Percentiles rank a stretch among this genome's conserved stretches.
Conservation (phyloP, 1,140 invertebrate genomes). For the Drosophila asahinai region DNA sequence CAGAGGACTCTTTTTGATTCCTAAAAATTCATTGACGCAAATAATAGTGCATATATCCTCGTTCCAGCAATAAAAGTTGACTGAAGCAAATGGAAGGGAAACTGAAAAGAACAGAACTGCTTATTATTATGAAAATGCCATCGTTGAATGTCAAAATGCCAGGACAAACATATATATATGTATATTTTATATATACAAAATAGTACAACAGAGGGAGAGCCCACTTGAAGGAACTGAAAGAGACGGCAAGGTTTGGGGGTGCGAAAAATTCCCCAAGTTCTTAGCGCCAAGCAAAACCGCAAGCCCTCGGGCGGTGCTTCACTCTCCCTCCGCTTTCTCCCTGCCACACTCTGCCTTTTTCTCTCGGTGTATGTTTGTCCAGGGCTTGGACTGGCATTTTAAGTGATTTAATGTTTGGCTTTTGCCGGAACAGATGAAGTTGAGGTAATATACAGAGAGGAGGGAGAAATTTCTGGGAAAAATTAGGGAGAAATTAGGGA, state of each 20-base stretch:
- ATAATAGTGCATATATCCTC: background rate
- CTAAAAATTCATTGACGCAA: background rate
- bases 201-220: constrained; percentile 13
- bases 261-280: constrained; percentile 62
- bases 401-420: constrained; percentile 82
- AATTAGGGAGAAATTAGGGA: constrained; percentile 26
- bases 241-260: background rate
- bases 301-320: constrained; percentile 33
- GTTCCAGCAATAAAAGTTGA: constrained; percentile 5
- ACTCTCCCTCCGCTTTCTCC: background rate
- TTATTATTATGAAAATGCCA: constrained; percentile 68
- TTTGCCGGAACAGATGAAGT: constrained; percentile 59
- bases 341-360: background rate
- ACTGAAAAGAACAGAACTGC: constrained; percentile 21
- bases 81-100: constrained; percentile 4
- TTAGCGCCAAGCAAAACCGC: constrained; percentile 64
- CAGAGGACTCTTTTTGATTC: too few species aligned
- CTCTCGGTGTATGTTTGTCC: constrained; percentile 65
- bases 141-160: constrained; percentile 58
- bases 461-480: constrained; percentile 6
- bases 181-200: constrained; percentile 20
- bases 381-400: constrained; percentile 76
- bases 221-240: background rate
- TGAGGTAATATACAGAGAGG: constrained; percentile 34
- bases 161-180: constrained; percentile 32